Evolutionary conservation across 2,888 invertebrate genomes (phyloP), one percentile per base, ranked within the genome.

Genomic region (Anaspis maculata): DNA sequence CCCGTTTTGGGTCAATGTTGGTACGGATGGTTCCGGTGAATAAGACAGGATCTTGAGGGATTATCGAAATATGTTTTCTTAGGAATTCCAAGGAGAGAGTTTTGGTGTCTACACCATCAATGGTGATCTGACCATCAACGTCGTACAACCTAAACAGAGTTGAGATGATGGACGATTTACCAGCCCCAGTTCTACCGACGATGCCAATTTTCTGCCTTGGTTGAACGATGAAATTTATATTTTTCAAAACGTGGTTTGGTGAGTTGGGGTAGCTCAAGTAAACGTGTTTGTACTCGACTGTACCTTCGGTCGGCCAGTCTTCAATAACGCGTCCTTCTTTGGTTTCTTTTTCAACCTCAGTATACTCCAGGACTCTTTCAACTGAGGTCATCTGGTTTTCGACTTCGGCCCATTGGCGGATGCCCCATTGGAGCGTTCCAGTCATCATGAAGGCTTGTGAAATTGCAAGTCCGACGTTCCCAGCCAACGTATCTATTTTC

Each of bases 1-100:
- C 76, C 34, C 79, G 75, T 57, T 88, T 87, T 2, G 91, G 92
- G 68, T 92, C 92, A 32, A 94, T 70, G 67, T 92, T 94, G 52
- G 79, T 79, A 2, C 92, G 70, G 67, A 94, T 73, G 5, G 86
- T 81, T 24, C 90, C 91, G 0, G 85, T 82, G 66, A 94, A 88
- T 27, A 88, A 66, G 35, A 87, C 82, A 0, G 88, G 87, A 56
- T 87, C 86, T 62, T 88, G 87, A 0, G 88, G 87, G 34, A 88
- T 88, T 52, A 88, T 86, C 6, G 87, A 83, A 39, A 88, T 72
- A 52, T 76, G 77, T 21, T 78, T 76, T 34, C 87, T 74, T 11
- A 87, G 70, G 56, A 81, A 74, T 48, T 79, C 78, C n/a, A 87
- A 66, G 0, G 85, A 84, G 35, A 94, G 61, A 1, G 65, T 62